Evolutionary conservation across 1,140 invertebrate genomes (phyloP).

Genomic region (Macrobrachium nipponense): DNA sequence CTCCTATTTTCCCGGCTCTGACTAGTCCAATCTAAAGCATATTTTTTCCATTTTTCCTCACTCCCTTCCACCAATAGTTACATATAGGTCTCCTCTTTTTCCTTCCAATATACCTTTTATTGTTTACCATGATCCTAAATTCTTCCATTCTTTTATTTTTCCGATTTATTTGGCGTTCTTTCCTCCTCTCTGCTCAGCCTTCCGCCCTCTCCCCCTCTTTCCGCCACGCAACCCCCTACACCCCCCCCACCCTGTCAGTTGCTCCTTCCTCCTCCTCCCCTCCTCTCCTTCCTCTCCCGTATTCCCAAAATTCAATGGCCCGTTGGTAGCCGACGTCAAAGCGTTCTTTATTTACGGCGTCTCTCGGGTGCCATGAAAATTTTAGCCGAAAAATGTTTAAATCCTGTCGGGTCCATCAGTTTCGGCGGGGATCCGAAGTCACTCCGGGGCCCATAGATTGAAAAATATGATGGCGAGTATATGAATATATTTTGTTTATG

Average conservation of each 20-base stretch:
- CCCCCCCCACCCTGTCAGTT: background rate
- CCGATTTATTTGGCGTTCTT: background rate
- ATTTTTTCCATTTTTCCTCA: background rate
- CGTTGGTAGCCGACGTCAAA: background rate
- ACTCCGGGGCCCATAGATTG: too few relatives aligned
- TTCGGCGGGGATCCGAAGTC: too few relatives aligned
- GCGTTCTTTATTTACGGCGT: conserved; percentile 1
- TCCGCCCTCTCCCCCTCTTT: background rate
- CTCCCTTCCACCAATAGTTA: background rate
- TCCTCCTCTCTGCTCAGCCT: background rate
- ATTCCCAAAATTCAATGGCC: background rate
- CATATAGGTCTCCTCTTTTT: background rate
- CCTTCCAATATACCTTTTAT: background rate
- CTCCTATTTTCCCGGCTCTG: background rate
- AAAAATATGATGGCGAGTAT: conserved; percentile 10
- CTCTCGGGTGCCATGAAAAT: too few relatives aligned
- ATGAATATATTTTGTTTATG: conserved; percentile 26
- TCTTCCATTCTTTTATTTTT: background rate
- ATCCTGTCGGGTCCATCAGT: too few relatives aligned
- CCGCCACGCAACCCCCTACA: background rate
- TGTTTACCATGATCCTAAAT: background rate
- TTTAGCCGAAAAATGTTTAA: too few relatives aligned
- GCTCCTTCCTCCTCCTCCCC: background rate
- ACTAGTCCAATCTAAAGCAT: background rate
- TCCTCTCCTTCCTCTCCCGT: background rate